These are phyloP conservation scores for Apamea epomidion DNA, from an alignment of 2,888 invertebrate species.

Conservation along the genomic window DNA sequence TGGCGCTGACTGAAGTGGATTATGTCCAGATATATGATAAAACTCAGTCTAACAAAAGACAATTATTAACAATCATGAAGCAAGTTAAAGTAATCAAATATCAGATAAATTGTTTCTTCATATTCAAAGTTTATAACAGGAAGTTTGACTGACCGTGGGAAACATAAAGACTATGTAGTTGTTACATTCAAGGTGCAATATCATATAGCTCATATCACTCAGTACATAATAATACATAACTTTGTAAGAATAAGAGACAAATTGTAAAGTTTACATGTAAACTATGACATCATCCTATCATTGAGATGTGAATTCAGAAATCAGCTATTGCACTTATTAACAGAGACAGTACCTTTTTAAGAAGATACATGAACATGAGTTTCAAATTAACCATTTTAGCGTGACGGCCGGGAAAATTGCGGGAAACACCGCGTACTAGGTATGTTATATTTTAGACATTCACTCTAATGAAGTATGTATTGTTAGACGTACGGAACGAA, in stretches of 20 bases:
- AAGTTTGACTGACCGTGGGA: slow-evolving; percentile 43
- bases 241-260: slow-evolving; percentile 48
- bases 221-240: slow-evolving; percentile 37
- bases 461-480: slow-evolving; percentile 55
- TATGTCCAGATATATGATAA: background rate
- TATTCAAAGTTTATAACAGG: slow-evolving; percentile 43
- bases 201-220: slow-evolving; percentile 27
- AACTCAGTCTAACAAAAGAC: background rate
- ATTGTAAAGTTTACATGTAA: slow-evolving; percentile 47
- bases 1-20: background rate
- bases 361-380: slow-evolving; percentile 19
- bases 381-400: slow-evolving; percentile 9
- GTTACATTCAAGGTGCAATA: slow-evolving; percentile 42
- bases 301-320: slow-evolving; percentile 54
- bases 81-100: slow-evolving; percentile 18
- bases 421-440: slow-evolving; percentile 33
- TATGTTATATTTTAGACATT: slow-evolving; percentile 59
- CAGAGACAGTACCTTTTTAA: slow-evolving; percentile 25
- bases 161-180: slow-evolving; percentile 24
- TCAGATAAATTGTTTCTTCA: slow-evolving; percentile 39
- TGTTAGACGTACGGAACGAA: slow-evolving; percentile 58
- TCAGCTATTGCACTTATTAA: slow-evolving; percentile 47
- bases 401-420: slow-evolving; percentile 18
- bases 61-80: slow-evolving; percentile 8
- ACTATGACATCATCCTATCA: slow-evolving; percentile 62